Evolutionary conservation across 1,140 invertebrate genomes (phyloP).

Genomic region (Danaus plexippus): DNA sequence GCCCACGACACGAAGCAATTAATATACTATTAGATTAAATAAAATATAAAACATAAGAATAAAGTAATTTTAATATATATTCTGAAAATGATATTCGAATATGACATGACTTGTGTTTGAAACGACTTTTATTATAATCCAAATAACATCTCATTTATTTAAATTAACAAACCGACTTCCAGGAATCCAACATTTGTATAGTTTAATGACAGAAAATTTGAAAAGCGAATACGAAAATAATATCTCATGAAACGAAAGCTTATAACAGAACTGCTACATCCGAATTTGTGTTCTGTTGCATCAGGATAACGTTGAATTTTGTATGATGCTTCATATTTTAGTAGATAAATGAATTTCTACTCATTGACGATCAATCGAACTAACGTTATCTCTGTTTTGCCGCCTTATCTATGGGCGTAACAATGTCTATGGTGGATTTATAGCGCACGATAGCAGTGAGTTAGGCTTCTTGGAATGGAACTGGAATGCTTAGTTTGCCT

Average conservation of each 20-base stretch:
- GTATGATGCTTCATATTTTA: constrained; percentile 5
- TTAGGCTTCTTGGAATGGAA: constrained; percentile 20
- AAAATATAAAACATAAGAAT: too few relatives aligned
- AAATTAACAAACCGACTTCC: too few relatives aligned
- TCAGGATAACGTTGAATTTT: constrained; percentile 12
- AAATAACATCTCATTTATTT: too few relatives aligned
- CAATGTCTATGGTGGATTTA: constrained; percentile 36
- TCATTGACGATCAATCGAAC: constrained; percentile 40
- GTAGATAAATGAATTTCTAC: constrained; percentile 38
- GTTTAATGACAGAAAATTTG: too few relatives aligned
- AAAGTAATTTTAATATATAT: too few relatives aligned
- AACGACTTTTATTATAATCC: too few relatives aligned
- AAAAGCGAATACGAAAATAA: too few relatives aligned
- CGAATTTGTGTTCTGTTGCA: background rate
- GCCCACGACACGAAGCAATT: background rate
- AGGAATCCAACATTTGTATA: too few relatives aligned
- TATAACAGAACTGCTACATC: too few relatives aligned
- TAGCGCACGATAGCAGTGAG: constrained; percentile 27
- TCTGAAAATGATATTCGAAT: too few relatives aligned
- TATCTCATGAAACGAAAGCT: too few relatives aligned
- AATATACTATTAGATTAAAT: constrained; percentile 25
- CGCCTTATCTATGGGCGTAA: constrained; percentile 36
- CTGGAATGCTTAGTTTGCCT: constrained; percentile 14
- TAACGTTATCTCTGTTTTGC: constrained; percentile 39
- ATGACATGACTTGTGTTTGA: too few relatives aligned